Conservation (phyloP, 2,797 vertebrate species). For the Merluccius polli region DNA sequence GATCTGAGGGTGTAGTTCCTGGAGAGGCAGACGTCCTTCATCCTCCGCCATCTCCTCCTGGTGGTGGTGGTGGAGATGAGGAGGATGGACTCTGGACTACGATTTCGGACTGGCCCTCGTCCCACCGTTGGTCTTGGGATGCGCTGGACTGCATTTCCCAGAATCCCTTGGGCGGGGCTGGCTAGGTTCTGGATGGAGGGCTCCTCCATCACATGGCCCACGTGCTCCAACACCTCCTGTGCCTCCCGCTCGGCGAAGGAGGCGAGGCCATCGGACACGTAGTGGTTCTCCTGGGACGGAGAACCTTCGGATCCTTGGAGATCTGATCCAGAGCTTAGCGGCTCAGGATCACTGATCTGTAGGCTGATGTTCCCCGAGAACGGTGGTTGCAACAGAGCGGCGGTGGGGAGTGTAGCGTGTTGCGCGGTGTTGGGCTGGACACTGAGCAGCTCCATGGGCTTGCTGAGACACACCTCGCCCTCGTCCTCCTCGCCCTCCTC, state of each 20-base stretch:
- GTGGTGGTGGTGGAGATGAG: slow-evolving; percentile 1
- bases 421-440: not conserved
- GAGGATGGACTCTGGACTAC: not conserved
- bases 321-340: not conserved
- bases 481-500: not conserved
- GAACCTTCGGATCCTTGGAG: not conserved
- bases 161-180: not conserved
- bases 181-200: slow-evolving; percentile 53
- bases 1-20: slow-evolving; percentile 11
- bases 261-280: not conserved
- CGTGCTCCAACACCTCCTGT: slow-evolving; percentile 33
- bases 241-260: slow-evolving; percentile 3
- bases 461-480: slow-evolving; percentile 49
- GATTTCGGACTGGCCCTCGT: slow-evolving; percentile 12
- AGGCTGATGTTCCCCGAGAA: slow-evolving; percentile 52
- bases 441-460: slow-evolving; percentile 55
- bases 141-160: slow-evolving; percentile 5
- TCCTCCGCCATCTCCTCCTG: slow-evolving; percentile 1
- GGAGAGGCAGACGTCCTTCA: not conserved
- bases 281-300: not conserved
- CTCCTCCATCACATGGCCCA: slow-evolving; percentile 39
- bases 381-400: not conserved
- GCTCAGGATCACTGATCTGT: slow-evolving; percentile 45
- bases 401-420: not conserved
- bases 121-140: not conserved